These are phyloP conservation scores for Mirounga angustirostris DNA, from an alignment of 2,113 vertebrate genomes.

Conservation along the genomic window DNA sequence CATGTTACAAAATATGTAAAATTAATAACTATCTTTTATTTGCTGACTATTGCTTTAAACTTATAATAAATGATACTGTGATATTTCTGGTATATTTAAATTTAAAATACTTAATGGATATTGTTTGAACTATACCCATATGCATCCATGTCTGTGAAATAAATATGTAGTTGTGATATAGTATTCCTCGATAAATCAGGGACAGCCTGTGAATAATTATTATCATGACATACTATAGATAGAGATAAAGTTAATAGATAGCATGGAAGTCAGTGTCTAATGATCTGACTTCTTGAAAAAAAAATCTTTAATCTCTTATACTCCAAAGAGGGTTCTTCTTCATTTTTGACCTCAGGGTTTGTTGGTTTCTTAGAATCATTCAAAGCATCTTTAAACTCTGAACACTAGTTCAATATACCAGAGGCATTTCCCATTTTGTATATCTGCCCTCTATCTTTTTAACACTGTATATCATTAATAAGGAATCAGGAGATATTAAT, in stretches of 20 bases:
- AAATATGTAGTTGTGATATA: background rate
- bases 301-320: background rate
- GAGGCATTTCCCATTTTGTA: background rate
- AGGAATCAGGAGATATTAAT: background rate
- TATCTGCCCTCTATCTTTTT: background rate
- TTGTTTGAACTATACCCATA: background rate
- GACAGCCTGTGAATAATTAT: background rate
- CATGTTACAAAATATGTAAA: background rate
- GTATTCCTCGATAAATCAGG: background rate
- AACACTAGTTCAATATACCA: background rate
- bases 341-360: background rate
- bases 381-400: background rate
- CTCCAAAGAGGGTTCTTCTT: background rate
- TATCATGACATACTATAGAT: background rate
- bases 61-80: background rate
- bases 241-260: background rate
- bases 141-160: background rate
- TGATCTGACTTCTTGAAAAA: background rate
- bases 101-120: background rate
- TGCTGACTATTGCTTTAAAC: background rate
- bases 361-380: background rate
- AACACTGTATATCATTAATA: background rate
- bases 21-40: background rate
- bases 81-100: background rate
- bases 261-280: background rate